These are phyloP conservation scores for Thecophora atra DNA, from an alignment of 2,888 invertebrate genomes.

Conservation along the genomic window DNA sequence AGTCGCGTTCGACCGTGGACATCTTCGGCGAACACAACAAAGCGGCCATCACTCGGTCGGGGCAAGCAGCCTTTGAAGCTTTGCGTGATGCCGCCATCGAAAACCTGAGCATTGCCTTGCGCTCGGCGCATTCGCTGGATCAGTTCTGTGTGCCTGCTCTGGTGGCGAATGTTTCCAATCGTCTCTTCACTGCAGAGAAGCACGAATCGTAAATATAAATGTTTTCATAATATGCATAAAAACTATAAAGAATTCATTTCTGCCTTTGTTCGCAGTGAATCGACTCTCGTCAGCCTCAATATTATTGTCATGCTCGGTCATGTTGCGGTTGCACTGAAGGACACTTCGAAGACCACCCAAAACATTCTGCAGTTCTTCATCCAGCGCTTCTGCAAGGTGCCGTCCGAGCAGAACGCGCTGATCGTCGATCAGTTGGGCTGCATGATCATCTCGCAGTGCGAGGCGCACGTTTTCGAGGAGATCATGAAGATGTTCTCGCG, in stretches of 20 bases:
- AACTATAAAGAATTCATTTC: neutral
- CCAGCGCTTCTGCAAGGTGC: constrained; percentile 92
- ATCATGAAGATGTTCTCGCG: constrained; percentile 98
- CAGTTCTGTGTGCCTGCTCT: constrained; percentile 94
- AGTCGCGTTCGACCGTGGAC: constrained; percentile 71
- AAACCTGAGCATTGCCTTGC: constrained; percentile 91
- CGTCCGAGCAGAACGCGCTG: constrained; percentile 89
- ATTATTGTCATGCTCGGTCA: constrained; percentile 98
- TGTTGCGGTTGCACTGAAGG: constrained; percentile 93
- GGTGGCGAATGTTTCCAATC: constrained; percentile 94
- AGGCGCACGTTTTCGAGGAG: constrained; percentile 86
- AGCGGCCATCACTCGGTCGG: constrained; percentile 61
- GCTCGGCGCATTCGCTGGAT: constrained; percentile 89
- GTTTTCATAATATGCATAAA: neutral
- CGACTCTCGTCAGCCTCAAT: constrained; percentile 92
- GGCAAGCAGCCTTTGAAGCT: constrained; percentile 84
- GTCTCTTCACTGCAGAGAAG: constrained; percentile 92
- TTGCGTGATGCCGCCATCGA: constrained; percentile 95
- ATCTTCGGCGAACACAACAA: constrained; percentile 59
- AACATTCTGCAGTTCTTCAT: constrained; percentile 97
- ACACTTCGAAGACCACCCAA: constrained; percentile 92
- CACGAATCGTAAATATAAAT: constrained; percentile 74
- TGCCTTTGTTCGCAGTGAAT: constrained; percentile 73
- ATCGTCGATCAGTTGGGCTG: constrained; percentile 98
- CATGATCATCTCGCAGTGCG: constrained; percentile 95